These are phyloP conservation scores for Phthorimaea operculella DNA, from an alignment of 1,140 invertebrate genomes.

Conservation along the genomic window DNA sequence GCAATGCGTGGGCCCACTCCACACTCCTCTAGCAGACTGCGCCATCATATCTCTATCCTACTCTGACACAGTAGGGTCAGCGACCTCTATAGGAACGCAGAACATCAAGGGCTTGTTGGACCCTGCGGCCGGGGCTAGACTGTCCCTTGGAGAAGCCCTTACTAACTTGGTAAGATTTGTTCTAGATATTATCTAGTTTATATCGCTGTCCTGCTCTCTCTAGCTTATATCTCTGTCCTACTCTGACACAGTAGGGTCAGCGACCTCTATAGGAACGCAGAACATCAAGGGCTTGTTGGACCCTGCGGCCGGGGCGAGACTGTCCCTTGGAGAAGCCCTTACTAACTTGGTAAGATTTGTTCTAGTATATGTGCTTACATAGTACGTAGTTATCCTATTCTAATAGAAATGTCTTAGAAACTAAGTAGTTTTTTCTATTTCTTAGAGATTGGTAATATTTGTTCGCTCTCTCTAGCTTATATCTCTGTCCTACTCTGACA, in stretches of 20 bases:
- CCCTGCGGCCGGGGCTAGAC: slow-evolving; percentile 85
- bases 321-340: slow-evolving; percentile 94
- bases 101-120: slow-evolving; percentile 92
- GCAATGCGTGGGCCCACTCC: slow-evolving; percentile 96
- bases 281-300: slow-evolving; percentile 92
- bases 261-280: slow-evolving; percentile 96
- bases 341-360: slow-evolving; percentile 73
- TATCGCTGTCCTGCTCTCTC: no score
- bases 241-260: slow-evolving; percentile 80
- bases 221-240: slow-evolving; percentile 88
- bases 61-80: slow-evolving; percentile 80
- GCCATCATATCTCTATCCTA: slow-evolving; percentile 90
- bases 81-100: slow-evolving; percentile 96
- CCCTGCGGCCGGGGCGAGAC: slow-evolving; percentile 85
- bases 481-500: slow-evolving; percentile 80
- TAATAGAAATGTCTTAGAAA: no score
- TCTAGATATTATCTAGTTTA: no score
- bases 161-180: slow-evolving; percentile 81
- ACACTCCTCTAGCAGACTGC: slow-evolving; percentile 95
- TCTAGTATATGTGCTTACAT: no score
- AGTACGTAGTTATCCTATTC: no score
- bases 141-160: slow-evolving; percentile 94
- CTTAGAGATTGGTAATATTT: slow-evolving; percentile 73
- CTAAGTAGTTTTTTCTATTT: no score
- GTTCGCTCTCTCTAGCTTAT: no score